Evolutionary conservation across 1,140 invertebrate species (phyloP).

Genomic region (Agraylea sexmaculata): DNA sequence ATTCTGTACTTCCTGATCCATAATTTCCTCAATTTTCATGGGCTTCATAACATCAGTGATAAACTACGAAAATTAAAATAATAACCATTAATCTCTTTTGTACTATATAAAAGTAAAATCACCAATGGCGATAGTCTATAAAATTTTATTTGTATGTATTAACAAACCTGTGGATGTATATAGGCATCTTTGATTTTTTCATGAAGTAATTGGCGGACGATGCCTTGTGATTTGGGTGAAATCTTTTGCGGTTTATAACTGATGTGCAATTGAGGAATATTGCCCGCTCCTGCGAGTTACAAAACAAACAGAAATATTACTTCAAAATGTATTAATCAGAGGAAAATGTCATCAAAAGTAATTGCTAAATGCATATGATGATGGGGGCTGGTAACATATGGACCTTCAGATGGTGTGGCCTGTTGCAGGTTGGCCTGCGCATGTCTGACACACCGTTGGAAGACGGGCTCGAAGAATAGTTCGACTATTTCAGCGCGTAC

Average conservation of each 20-base stretch:
- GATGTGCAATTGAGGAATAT: slow-evolving; percentile 87
- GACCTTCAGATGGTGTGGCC: slow-evolving; percentile 31
- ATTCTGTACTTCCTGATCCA: slow-evolving; percentile 98
- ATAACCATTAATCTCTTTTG: slow-evolving; percentile 8
- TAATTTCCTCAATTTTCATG: slow-evolving; percentile 93
- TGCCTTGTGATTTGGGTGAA: slow-evolving; percentile 92
- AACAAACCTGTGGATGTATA: slow-evolving; percentile 75
- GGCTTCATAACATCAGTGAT: slow-evolving; percentile 99
- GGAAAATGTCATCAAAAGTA: neutral
- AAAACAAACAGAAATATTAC: slow-evolving; percentile 18
- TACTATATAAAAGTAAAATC: slow-evolving; percentile 4
- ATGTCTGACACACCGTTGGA: slow-evolving; percentile 40
- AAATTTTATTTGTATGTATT: too few species aligned
- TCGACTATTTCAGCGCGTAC: slow-evolving; percentile 39
- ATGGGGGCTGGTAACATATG: neutral
- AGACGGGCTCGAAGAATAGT: slow-evolving; percentile 41
- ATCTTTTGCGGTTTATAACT: slow-evolving; percentile 99
- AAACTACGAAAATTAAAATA: slow-evolving; percentile 49
- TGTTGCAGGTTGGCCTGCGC: too few species aligned
- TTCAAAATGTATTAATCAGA: neutral
- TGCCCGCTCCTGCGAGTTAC: slow-evolving; percentile 41
- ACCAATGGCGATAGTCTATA: neutral
- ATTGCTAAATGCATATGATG: slow-evolving; percentile 2
- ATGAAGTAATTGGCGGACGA: slow-evolving; percentile 83
- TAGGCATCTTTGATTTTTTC: slow-evolving; percentile 96